Evolutionary conservation across 1,140 invertebrate species (phyloP).

Genomic region (Drosophila mayri): DNA sequence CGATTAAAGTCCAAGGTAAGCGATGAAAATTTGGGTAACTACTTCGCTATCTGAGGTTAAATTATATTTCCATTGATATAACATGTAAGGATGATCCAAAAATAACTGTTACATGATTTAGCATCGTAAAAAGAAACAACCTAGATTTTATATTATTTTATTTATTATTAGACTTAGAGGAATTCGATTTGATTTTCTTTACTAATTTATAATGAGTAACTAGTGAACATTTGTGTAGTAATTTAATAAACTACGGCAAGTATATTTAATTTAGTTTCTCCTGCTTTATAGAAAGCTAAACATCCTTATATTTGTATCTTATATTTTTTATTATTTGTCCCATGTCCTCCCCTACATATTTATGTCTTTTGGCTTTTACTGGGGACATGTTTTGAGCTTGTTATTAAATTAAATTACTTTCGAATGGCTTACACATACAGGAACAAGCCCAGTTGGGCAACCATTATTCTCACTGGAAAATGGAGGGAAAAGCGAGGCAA

Average conservation of each 20-base stretch:
- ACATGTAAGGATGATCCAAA: too few relatives aligned
- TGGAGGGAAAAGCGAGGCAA: background rate
- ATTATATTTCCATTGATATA: too few relatives aligned
- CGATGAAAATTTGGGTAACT: background rate
- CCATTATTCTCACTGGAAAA: slow-evolving; percentile 22
- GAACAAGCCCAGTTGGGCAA: slow-evolving; percentile 19
- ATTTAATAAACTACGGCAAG: background rate
- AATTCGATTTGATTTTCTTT: too few relatives aligned
- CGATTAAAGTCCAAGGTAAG: background rate
- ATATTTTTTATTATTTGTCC: background rate
- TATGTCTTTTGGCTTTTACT: slow-evolving; percentile 68
- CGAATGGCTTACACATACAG: slow-evolving; percentile 66
- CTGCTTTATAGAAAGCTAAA: background rate
- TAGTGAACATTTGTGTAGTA: too few relatives aligned
- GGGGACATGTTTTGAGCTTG: slow-evolving; percentile 71
- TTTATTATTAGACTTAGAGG: too few relatives aligned
- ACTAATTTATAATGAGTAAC: too few relatives aligned
- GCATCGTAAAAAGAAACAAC: too few relatives aligned
- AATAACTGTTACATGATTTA: too few relatives aligned
- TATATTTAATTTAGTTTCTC: background rate
- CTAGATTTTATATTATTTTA: too few relatives aligned
- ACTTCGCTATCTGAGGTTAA: background rate
- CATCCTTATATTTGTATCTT: background rate
- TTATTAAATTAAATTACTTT: slow-evolving; percentile 83
- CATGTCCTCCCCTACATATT: slow-evolving; percentile 15